These are phyloP conservation scores for Tipula helvola DNA, from an alignment of 2,888 invertebrate genomes.

Conservation along the genomic window DNA sequence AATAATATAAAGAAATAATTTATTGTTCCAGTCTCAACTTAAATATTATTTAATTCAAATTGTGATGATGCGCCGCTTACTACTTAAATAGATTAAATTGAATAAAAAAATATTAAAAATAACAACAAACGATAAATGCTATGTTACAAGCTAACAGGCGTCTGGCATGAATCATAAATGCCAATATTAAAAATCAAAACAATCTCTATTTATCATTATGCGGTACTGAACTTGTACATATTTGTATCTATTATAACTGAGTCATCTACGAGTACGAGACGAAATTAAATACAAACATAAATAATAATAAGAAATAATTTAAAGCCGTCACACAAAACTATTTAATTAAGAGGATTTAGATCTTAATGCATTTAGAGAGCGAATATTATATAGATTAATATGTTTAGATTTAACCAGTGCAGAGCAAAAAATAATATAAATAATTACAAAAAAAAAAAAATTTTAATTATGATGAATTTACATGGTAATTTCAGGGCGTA, in stretches of 20 bases:
- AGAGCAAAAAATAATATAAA: constrained; percentile 29
- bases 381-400: neutral
- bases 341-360: neutral
- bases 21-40: no score
- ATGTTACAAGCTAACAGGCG: neutral
- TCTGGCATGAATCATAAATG: neutral
- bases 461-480: neutral
- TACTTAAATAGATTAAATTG: no score
- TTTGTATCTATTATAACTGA: neutral
- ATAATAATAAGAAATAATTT: neutral
- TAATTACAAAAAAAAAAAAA: neutral
- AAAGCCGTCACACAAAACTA: neutral
- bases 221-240: neutral
- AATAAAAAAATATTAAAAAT: neutral
- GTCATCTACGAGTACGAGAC: neutral
- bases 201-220: neutral
- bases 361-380: neutral
- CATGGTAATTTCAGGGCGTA: neutral
- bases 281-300: neutral
- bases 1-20: no score
- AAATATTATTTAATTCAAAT: no score
- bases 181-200: neutral
- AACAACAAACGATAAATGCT: neutral
- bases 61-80: no score
- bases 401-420: constrained; percentile 28